A percentile compares a stretch with the other conserved stretches of the same genome.
Conservation (phyloP, 2,888 invertebrate species). For the Leucania comma region DNA sequence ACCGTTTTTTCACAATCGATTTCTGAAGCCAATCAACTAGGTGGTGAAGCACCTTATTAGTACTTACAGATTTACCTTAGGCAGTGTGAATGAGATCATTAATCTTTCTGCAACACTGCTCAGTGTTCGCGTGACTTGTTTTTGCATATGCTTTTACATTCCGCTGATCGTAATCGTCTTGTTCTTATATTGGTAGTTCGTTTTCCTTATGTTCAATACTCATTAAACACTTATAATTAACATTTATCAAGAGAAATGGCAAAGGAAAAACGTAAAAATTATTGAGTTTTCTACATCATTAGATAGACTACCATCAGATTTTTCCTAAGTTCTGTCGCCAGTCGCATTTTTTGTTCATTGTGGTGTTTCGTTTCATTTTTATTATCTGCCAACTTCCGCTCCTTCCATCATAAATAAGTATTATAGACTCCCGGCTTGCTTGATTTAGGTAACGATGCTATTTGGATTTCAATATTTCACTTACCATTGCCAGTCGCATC, state of each 20-base stretch:
- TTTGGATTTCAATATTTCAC: too few species aligned
- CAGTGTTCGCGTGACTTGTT: slow-evolving; percentile 59
- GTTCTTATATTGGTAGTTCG: slow-evolving; percentile 39
- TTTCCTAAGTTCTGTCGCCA: neutral
- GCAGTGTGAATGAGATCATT: slow-evolving; percentile 52
- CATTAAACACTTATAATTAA: slow-evolving; percentile 47
- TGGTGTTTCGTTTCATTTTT: neutral
- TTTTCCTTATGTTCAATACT: slow-evolving; percentile 55
- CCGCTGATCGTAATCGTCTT: slow-evolving; percentile 50
- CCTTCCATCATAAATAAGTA: too few species aligned
- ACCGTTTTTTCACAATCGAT: neutral
- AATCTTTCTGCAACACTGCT: slow-evolving; percentile 58
- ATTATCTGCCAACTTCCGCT: too few species aligned
- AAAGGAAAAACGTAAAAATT: slow-evolving; percentile 5
- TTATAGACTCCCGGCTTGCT: too few species aligned
- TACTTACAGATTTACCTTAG: slow-evolving; percentile 3
- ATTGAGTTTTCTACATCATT: neutral
- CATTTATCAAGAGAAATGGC: slow-evolving; percentile 30
- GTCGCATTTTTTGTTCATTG: neutral
- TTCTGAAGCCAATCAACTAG: neutral
- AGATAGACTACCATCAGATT: neutral
- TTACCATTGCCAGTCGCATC: neutral
- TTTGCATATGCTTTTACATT: slow-evolving; percentile 66
- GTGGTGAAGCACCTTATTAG: neutral
- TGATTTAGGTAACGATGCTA: too few species aligned